Conservation (phyloP, 2,113 vertebrate species). For the Calyptomena viridis region DNA sequence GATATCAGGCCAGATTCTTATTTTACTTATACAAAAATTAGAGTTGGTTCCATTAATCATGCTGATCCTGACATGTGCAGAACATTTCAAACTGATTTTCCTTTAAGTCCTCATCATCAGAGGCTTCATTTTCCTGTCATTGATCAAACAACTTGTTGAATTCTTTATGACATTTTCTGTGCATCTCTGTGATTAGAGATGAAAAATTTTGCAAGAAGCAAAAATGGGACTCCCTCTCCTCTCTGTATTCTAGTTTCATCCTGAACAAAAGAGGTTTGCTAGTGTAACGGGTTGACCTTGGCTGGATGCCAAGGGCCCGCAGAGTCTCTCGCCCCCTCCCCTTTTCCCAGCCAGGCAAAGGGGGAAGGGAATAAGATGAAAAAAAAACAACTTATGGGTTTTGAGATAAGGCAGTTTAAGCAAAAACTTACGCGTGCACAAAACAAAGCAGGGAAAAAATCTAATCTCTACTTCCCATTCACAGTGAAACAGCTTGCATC, state of each 20-base stretch:
- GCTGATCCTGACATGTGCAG: background rate
- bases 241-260: background rate
- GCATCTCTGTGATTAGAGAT: background rate
- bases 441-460: too few species aligned
- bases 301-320: too few species aligned
- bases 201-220: background rate
- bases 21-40: background rate
- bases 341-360: too few species aligned
- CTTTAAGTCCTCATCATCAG: background rate
- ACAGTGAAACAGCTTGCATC: too few species aligned
- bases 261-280: background rate
- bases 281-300: too few species aligned
- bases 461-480: too few species aligned
- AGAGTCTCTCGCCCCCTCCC: too few species aligned
- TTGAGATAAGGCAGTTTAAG: too few species aligned
- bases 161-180: background rate
- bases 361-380: too few species aligned
- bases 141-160: background rate
- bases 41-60: background rate
- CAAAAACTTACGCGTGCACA: too few species aligned
- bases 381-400: too few species aligned
- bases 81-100: background rate
- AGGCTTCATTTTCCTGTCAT: background rate
- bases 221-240: background rate
- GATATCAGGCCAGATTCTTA: background rate